phyloP scores from a whole-genome alignment of 2,888 invertebrate genomes.

The Pheosia gnoma region DNA sequence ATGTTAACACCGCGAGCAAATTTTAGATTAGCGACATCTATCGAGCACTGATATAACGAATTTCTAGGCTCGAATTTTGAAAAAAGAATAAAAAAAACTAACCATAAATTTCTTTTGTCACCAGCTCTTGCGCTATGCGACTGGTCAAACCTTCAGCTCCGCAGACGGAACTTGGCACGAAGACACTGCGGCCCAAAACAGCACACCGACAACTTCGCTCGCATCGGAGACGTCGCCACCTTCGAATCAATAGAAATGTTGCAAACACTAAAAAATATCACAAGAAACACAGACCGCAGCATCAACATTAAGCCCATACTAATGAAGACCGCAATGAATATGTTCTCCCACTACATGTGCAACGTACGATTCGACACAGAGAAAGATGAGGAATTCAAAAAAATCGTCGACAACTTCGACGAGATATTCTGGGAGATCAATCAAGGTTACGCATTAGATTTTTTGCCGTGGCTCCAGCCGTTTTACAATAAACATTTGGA shows the following conservation, averaged over 20 bases:
- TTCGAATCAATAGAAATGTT: constrained; percentile 87
- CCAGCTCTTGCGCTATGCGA: constrained; percentile 94
- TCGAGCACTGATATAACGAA: too few species aligned
- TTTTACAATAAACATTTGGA: constrained; percentile 88
- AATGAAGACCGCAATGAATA: constrained; percentile 90
- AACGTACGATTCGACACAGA: constrained; percentile 89
- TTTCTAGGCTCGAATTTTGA: too few species aligned
- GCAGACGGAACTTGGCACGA: constrained; percentile 90
- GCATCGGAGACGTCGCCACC: constrained; percentile 88
- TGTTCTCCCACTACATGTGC: constrained; percentile 95
- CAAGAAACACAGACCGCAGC: constrained; percentile 60
- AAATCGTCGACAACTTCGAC: constrained; percentile 89
- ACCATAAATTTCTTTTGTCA: constrained; percentile 53
- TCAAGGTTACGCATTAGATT: constrained; percentile 94
- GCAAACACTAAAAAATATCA: constrained; percentile 77
- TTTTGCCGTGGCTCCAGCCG: constrained; percentile 91
- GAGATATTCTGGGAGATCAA: constrained; percentile 97
- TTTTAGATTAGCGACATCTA: too few species aligned
- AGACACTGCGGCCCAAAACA: constrained; percentile 92
- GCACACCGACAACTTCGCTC: constrained; percentile 88
- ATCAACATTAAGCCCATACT: constrained; percentile 88
- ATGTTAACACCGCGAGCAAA: too few species aligned
- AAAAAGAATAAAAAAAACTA: background rate
- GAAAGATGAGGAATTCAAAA: constrained; percentile 86
- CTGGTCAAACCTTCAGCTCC: constrained; percentile 93